Base-by-base conservation (phyloP, 2,888 invertebrate species). In the Clistopyga incitator region DNA sequence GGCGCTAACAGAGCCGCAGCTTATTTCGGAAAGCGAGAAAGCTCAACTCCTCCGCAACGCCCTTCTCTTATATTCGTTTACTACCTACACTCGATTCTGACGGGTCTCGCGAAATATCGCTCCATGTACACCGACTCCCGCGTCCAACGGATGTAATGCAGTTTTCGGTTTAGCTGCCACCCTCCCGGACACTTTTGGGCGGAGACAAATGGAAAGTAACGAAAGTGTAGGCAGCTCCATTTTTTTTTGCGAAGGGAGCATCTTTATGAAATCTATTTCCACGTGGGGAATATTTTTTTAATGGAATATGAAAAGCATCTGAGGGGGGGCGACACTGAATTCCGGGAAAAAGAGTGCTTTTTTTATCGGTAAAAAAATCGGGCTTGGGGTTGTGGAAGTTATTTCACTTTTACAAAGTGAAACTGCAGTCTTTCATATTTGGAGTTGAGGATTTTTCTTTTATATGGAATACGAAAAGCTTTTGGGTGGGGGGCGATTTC, bases 11-110 rank as follows among this genome's bases (percentile, higher is more conserved):
- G 42, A 34, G 50, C 45, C 78, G 56, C 77, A 82, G 84, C 77
- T 86, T 85, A 86, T 85, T 86, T 86, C 79, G 54, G 50, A 50
- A 78, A 74, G 52, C 78, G 81, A 78, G 64, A 76, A 72, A 74
- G 52, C 29, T 72, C 34, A 23, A n/a, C 34, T 45, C 13, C 18
- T 25, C 11, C 25, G 29, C 10, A 45, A 2, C 18, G 23, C 18
- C n/a, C 68, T 71, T 71, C 47, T 11, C 59, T 72, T 80, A 64
- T 42, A 80, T 61, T 56, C 59, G 29, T 52, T 70, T 70, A 50
- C 59, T 23, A 47, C 68, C 59, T 23, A 47, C 68, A 50, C 47
- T 70, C 54, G 64, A 42, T 74, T 54, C 64, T 42, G 61, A 68
- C 29, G 45, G 47, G 61, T 59, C 59, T 61, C 20, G 50, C 38